phyloP scores from a whole-genome alignment of 2,888 invertebrate species.

The Acanthoscelides obtectus region DNA sequence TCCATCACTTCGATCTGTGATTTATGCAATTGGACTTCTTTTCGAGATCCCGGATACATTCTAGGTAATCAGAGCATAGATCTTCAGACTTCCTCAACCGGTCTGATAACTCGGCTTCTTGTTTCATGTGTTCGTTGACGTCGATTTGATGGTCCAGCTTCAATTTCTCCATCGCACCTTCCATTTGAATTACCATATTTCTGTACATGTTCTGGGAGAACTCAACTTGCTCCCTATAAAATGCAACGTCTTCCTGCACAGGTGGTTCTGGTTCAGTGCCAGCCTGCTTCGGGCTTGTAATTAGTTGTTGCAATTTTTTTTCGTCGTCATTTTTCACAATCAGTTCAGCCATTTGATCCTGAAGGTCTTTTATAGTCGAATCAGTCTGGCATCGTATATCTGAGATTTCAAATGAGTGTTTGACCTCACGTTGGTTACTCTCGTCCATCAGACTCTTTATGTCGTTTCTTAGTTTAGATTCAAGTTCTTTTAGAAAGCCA shows the following conservation, averaged over 20 bases:
- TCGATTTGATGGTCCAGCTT: neutral
- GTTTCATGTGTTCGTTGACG: neutral
- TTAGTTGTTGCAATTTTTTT: neutral
- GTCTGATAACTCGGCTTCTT: constrained; percentile 1
- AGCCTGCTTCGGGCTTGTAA: neutral
- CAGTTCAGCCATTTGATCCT: neutral
- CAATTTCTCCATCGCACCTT: neutral
- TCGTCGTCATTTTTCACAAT: neutral
- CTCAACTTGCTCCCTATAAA: neutral
- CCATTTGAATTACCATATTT: neutral
- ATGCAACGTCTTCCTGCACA: neutral
- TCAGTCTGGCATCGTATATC: neutral
- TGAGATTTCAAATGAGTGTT: neutral
- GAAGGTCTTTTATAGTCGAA: neutral
- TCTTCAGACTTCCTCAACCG: neutral
- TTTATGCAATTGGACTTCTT: neutral
- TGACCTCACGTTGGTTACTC: neutral
- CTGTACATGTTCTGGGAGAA: neutral
- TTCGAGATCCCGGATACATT: neutral
- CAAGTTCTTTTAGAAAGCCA: neutral
- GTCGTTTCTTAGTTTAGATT: neutral
- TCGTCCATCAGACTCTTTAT: neutral
- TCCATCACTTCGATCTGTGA: neutral
- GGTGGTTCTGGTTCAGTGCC: neutral
- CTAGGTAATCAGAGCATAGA: neutral